Evolutionary conservation across 1,140 invertebrate genomes (phyloP), one percentile per base, ranked within the genome.

Genomic region (Lepidotrigona ventralis): DNA sequence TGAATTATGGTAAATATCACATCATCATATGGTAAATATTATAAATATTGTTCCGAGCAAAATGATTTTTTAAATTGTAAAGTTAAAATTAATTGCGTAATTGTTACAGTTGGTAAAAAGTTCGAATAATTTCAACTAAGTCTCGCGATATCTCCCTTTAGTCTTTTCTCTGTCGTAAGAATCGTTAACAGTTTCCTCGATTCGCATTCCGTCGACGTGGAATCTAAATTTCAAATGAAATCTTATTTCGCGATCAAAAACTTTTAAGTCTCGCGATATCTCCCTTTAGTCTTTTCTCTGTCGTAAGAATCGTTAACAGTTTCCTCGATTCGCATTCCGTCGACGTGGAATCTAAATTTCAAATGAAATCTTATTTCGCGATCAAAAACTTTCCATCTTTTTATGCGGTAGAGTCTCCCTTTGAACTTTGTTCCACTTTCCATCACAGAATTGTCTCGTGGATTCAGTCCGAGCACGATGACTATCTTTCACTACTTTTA

Each of bases 171-270:
- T 71, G 2, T n/a, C 56, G n/a, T n/a, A 23, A 46, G 53, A 51
- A 64, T 64, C 79, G 58, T 71, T 73, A 74, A 54, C 70, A 64
- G 56, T 54, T 73, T 2, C 51, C 70, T 23, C 9, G n/a, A 26
- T 53, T 70, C 54, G 46, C 9, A 46, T 77, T 77, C 60, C 60
- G 60, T 21, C 51, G 26, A 19, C 58, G 58, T 2, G 26, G 19
- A 76, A 82, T 82, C 64, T 82, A 82, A 82, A 82, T 82, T 82
- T 82, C 63, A 82, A 82, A 82, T 82, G 64, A 29, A 82, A 82
- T 69, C 63, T 82, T 76, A 82, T 82, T 82, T 76, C 80, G 73
- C 53, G 53, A 58, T 53, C 73, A 72, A 75, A 74, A 82, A 82
- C 80, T 82, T 82, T 80, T n/a, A n/a, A n/a, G n/a, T n/a, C n/a